Evolutionary conservation across 2,888 invertebrate species (phyloP), one percentile per base, ranked within the genome.

Genomic region (Bruchidius siliquastri): DNA sequence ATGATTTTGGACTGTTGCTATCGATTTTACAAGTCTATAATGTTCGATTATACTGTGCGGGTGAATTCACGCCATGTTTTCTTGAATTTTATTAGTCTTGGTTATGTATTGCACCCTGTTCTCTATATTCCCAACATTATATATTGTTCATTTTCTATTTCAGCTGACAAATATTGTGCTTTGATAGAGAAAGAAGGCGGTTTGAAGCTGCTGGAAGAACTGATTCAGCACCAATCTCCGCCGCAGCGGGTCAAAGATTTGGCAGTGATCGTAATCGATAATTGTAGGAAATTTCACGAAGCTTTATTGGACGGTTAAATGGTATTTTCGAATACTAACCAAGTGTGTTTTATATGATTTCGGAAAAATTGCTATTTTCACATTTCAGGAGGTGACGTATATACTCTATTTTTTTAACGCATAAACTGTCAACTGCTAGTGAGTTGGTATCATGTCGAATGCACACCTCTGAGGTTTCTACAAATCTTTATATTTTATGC

Each of bases 81-180:
- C n/a, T n/a, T n/a, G n/a, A n/a, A n/a, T n/a, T n/a, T n/a, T n/a
- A n/a, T n/a, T n/a, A n/a, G n/a, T n/a, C n/a, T 72, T 20, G 20
- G 21, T 32, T 20, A 10, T 71, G 2, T 20, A 26, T 21, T 20
- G 8, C 8, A 8, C n/a, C n/a, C n/a, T n/a, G n/a, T n/a, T n/a
- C n/a, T 26, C 26, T 26, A 26, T 2, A 8, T 4, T 4, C 3
- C 68, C 68, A 68, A 68, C 3, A 2, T 2, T 26, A 26, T 26
- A 26, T 26, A 2, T 1, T 69, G 3, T 68, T n/a, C n/a, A n/a
- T n/a, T 30, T 21, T 79, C 76, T 74, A 76, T 88, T 88, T 22
- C 87, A 97, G 97, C 97, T 68, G 92, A 92, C 74, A 98, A 97
- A 87, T 99, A 99, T 88, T 98, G 98, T 86, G 88, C 90, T 77